Evolutionary conservation across 2,113 vertebrate species (phyloP).

Genomic region (Tetrax tetrax): DNA sequence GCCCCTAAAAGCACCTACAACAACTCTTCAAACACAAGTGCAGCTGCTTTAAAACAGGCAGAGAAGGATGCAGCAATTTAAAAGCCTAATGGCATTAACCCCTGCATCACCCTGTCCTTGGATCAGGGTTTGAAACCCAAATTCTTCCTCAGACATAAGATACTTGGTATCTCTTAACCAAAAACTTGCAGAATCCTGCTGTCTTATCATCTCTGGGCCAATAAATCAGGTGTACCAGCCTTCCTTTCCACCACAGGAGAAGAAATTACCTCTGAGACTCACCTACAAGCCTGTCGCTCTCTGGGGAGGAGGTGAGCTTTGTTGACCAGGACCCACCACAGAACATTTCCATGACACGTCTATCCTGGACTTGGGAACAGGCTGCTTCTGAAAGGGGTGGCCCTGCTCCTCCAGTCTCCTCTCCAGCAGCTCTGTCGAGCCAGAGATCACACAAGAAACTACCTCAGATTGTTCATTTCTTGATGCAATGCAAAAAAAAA

Average conservation of each 20-base stretch:
- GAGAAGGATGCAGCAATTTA: background rate
- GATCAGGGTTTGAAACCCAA: background rate
- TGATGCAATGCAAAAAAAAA: background rate
- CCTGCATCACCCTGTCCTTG: background rate
- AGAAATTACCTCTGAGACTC: rapidly evolving
- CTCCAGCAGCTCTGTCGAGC: rapidly evolving
- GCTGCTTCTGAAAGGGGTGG: background rate
- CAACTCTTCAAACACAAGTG: background rate
- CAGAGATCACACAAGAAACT: background rate
- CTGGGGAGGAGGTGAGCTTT: background rate
- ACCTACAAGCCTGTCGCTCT: background rate
- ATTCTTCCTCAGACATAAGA: background rate
- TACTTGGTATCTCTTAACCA: background rate
- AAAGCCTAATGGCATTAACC: background rate
- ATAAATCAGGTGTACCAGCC: background rate
- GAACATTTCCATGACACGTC: background rate
- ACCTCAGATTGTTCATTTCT: background rate
- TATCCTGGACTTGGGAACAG: background rate
- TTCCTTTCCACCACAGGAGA: background rate
- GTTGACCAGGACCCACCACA: background rate
- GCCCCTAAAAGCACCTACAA: background rate
- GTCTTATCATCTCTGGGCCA: background rate
- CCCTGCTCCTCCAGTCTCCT: background rate
- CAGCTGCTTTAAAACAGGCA: background rate
- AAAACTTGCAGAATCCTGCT: background rate